Evolutionary conservation across 2,113 vertebrate genomes (phyloP).

Genomic region (Progne subis): DNA sequence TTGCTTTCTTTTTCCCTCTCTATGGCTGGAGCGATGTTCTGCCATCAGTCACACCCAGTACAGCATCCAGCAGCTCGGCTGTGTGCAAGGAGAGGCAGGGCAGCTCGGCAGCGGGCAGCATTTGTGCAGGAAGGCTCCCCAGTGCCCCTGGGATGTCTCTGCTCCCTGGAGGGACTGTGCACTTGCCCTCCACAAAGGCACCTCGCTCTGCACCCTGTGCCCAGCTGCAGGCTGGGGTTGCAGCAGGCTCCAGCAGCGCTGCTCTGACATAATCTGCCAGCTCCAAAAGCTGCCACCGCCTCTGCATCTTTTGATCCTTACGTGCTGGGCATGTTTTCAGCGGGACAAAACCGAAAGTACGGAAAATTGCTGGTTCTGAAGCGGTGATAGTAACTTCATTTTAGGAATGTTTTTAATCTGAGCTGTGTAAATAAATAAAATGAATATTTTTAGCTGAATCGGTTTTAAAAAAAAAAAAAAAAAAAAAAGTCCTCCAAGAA

Average conservation of each 20-base stretch:
- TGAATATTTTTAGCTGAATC: background rate
- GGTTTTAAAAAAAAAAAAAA: background rate
- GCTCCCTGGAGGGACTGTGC: background rate
- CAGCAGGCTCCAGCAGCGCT: background rate
- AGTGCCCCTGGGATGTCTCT: background rate
- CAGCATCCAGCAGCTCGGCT: background rate
- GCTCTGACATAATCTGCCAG: background rate
- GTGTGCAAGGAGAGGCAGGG: background rate
- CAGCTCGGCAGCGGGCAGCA: accelerated
- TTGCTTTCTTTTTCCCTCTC: background rate
- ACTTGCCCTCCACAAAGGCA: background rate
- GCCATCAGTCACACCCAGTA: background rate
- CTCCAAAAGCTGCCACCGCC: background rate
- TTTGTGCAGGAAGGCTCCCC: background rate
- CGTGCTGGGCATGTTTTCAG: background rate
- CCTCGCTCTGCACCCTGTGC: background rate
- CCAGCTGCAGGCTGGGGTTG: background rate
- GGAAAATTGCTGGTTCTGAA: slow-evolving; percentile 15
- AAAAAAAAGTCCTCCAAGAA: background rate
- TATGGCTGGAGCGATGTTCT: background rate
- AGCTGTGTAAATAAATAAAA: slow-evolving; percentile 39
- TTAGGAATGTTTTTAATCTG: slow-evolving; percentile 15
- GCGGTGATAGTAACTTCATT: background rate
- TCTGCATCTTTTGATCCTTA: slow-evolving; percentile 1
- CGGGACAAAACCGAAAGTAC: background rate